A percentile compares a stretch with the other conserved stretches of the same genome.
These are phyloP conservation scores for Lasioglossum leucozonium DNA, from an alignment of 2,888 invertebrate genomes.

Conservation along the genomic window DNA sequence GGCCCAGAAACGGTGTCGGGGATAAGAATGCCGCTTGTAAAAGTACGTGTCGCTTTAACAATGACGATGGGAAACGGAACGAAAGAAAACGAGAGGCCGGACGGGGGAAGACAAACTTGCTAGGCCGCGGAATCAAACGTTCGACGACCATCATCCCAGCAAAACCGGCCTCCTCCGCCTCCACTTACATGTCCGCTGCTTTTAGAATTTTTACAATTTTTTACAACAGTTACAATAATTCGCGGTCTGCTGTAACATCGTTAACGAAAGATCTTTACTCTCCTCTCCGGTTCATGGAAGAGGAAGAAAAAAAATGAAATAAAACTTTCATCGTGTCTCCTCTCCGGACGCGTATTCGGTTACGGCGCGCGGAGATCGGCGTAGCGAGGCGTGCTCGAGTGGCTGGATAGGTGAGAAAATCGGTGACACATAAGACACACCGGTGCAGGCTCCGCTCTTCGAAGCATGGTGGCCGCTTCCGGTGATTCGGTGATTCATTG, in stretches of 20 bases:
- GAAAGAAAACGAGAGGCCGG: slow-evolving; percentile 57
- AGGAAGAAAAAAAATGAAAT: neutral
- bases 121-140: neutral
- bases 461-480: slow-evolving; percentile 38
- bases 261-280: too few relatives aligned
- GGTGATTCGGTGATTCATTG: slow-evolving; percentile 48
- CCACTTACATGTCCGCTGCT: neutral
- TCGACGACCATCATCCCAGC: neutral
- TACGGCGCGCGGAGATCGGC: neutral
- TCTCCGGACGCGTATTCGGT: slow-evolving; percentile 13
- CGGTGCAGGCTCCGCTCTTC: slow-evolving; percentile 18
- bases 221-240: too few relatives aligned
- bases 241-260: too few relatives aligned
- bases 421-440: slow-evolving; percentile 43
- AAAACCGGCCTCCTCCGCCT: neutral
- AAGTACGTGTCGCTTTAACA: slow-evolving; percentile 65
- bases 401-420: slow-evolving; percentile 22
- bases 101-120: neutral
- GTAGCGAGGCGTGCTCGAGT: slow-evolving; percentile 3
- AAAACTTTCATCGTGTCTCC: neutral
- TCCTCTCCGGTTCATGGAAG: neutral
- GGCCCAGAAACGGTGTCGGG: slow-evolving; percentile 65
- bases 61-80: slow-evolving; percentile 76
- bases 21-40: slow-evolving; percentile 58
- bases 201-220: too few relatives aligned